These are phyloP conservation scores for Sebastes trivittatus DNA, from an alignment of 2,797 vertebrate genomes.

Conservation along the genomic window DNA sequence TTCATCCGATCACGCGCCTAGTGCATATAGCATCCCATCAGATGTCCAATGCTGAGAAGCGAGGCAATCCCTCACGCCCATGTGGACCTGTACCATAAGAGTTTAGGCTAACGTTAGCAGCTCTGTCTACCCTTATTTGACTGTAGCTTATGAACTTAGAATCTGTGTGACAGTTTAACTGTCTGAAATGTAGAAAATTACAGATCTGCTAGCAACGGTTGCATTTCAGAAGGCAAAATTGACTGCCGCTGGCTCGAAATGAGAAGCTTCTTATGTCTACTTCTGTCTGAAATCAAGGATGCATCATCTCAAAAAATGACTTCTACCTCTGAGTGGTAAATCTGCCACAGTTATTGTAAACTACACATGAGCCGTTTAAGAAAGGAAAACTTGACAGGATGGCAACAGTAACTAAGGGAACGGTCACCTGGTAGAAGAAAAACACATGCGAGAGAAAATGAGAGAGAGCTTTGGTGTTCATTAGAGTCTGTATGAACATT, in stretches of 20 bases:
- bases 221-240: neutral
- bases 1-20: no score
- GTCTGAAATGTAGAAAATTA: neutral
- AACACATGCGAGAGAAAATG: neutral
- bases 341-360: neutral
- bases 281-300: neutral
- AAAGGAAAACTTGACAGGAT: neutral
- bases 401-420: neutral
- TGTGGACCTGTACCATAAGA: no score
- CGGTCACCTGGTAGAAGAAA: neutral
- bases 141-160: neutral
- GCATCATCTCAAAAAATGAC: neutral
- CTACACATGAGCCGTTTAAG: neutral
- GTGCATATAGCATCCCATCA: no score
- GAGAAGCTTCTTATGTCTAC: neutral
- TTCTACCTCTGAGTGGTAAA: neutral
- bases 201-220: neutral
- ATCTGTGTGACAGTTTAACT: neutral
- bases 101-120: neutral
- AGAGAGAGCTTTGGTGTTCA: slow-evolving; percentile 18
- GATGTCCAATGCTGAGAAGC: no score
- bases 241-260: neutral
- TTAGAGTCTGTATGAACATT: slow-evolving; percentile 31
- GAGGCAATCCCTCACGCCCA: no score
- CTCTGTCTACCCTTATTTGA: neutral